Evolutionary conservation across 2,797 vertebrate genomes (phyloP), one percentile per base, ranked within the genome.

Genomic region (Pipistrellus kuhlii): DNA sequence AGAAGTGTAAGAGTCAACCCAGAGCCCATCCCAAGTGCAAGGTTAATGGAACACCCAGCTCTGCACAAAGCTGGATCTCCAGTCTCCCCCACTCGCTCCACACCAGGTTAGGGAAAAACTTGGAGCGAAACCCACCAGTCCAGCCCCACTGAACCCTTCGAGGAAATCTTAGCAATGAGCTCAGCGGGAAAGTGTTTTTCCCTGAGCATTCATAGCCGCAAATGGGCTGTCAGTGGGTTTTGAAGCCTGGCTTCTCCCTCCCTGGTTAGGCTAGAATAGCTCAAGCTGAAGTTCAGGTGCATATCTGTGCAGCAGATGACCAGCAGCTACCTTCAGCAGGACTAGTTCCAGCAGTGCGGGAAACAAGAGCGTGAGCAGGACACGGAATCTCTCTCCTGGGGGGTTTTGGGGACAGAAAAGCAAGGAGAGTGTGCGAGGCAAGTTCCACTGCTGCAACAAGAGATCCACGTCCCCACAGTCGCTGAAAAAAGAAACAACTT

Each of bases 181-280:
- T 30, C 81, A 64, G 17, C 23, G 27, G 2, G 17, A n/a, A 57
- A 77, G 87, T 55, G n/a, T 64, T 41, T 57, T 57, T 84, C 48
- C 53, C 77, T 69, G 57, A 91, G 53, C 89, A 85, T 69, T 46
- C 76, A 35, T 46, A 77, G 55, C 1, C 55, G 41, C 17, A 73
- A 68, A 55, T 44, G n/a, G 64, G 17, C 64, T 68, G n/a, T 32
- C 17, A 20, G n/a, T 35, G 64, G 64, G 64, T 20, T 20, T 35
- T 27, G 11, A 85, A 92, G 30, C 53, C 71, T 32, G 78, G 14
- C 6, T 69, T 92, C 78, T 72, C 41, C 57, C 46, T 87, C 17
- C 46, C 38, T 81, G 48, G 23, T 81, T 84, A 81, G 78, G 77
- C 17, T 4, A 73, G 73, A 94, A 91, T 57, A 73, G 85, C 62